Evolutionary conservation across 2,888 invertebrate species (phyloP), one percentile per base, ranked within the genome.

Genomic region (Eurytoma adleriae): DNA sequence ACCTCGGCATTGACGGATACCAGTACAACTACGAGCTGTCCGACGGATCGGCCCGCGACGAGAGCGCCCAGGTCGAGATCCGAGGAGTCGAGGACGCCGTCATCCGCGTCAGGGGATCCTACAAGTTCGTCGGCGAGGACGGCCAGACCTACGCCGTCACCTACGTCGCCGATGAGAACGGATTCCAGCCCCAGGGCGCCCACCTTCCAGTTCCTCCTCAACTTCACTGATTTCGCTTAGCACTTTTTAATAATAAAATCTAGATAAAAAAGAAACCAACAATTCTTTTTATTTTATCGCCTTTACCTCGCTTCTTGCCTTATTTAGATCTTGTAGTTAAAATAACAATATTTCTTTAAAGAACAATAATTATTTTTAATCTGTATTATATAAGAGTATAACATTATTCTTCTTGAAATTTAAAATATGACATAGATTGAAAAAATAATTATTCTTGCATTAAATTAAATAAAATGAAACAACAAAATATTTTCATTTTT

Each of bases 111-210:
- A 79, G 79, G 4, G 89, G 89, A 73, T 85, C 86, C 61, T 88
- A 82, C 85, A 80, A 85, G 24, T 87, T 75, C 68, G 85, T 87
- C 30, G 86, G 86, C 10, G 86, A 85, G 2, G 81, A 20, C 10
- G 83, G 81, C 50, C 85, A 85, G 66, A 78, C 73, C 27, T 87
- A 84, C 84, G 83, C 83, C 48, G 81, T 88, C 24, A 84, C 71
- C 30, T 88, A 88, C 82, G 82, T 84, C 71, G 88, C 87, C 66
- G 87, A 87, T 78, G 85, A 86, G 68, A 85, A 85, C 40, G 87
- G 86, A 54, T 87, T 85, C 86, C 85, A 83, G 40, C 85, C 86
- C 18, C 73, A 80, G 30, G 87, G 86, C 18, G 85, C 77, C 16
- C 87, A 87, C 72, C 62, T 83, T 16, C 83, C 83, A 16, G 61